These are phyloP conservation scores for Alectoris magna DNA, from an alignment of 2,797 vertebrate species.

Conservation along the genomic window DNA sequence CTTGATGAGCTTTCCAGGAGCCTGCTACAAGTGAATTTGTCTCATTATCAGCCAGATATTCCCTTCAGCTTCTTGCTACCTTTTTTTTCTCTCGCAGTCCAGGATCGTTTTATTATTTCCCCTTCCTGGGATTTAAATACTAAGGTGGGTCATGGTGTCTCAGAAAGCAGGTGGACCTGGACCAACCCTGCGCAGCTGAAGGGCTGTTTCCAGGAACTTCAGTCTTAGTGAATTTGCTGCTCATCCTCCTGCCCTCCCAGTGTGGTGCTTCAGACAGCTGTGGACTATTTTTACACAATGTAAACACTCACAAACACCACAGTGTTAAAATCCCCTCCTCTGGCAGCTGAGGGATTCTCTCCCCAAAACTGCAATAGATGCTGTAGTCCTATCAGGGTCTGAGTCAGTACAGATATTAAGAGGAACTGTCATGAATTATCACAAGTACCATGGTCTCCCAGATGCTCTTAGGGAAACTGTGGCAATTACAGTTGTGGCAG, in stretches of 20 bases:
- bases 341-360: neutral
- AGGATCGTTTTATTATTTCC: conserved; percentile 25
- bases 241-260: neutral
- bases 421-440: neutral
- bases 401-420: neutral
- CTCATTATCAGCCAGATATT: conserved; percentile 36
- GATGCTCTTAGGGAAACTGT: neutral
- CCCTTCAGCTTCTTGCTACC: conserved; percentile 41
- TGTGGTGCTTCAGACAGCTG: neutral
- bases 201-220: neutral
- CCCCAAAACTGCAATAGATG: neutral
- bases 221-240: neutral
- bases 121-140: neutral
- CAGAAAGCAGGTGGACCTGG: neutral
- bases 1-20: conserved; percentile 56
- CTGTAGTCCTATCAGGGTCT: neutral
- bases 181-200: neutral
- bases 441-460: neutral
- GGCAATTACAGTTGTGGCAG: neutral
- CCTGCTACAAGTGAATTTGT: conserved; percentile 43
- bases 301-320: neutral
- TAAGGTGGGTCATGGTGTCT: neutral
- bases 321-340: neutral
- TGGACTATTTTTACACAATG: neutral
- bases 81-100: neutral